A percentile compares a stretch with the other conserved stretches of the same genome.
These are phyloP conservation scores for Rhynchomys soricoides DNA, from an alignment of 2,113 vertebrate species.

Conservation along the genomic window DNA sequence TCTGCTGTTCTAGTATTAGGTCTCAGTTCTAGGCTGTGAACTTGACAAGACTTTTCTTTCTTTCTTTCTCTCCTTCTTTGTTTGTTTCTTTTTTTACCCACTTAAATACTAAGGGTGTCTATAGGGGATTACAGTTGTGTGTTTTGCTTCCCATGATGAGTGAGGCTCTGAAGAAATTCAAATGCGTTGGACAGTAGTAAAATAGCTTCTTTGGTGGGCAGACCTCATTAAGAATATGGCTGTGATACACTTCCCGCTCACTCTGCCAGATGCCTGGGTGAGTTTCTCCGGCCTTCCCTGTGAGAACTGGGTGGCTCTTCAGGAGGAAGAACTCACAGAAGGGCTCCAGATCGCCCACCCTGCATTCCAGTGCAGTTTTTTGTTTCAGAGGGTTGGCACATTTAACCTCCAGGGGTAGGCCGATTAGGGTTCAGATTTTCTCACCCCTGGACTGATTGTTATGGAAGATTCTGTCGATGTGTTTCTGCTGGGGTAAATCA, in stretches of 20 bases:
- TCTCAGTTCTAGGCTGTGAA: constrained; percentile 10
- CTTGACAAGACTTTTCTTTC: background rate
- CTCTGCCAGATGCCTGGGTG: background rate
- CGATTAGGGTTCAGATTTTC: background rate
- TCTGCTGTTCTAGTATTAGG: background rate
- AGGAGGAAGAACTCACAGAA: background rate
- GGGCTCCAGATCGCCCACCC: background rate
- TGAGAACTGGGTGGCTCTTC: background rate
- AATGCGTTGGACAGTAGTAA: background rate
- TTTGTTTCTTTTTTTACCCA: background rate
- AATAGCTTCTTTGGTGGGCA: background rate
- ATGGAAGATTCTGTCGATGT: background rate
- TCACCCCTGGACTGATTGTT: background rate
- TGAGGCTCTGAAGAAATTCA: background rate
- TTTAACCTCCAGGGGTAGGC: background rate
- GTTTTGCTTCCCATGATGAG: background rate
- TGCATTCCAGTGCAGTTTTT: background rate
- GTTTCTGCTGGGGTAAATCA: background rate
- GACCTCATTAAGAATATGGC: background rate
- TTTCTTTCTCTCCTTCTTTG: too few species aligned
- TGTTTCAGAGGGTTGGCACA: background rate
- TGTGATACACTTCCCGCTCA: background rate
- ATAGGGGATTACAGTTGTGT: background rate
- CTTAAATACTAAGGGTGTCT: background rate
- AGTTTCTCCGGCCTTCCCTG: background rate